A percentile compares a stretch with the other conserved stretches of the same genome.
Evolutionary conservation across 2,113 vertebrate genomes (phyloP).

Genomic region (Tupaia tana): DNA sequence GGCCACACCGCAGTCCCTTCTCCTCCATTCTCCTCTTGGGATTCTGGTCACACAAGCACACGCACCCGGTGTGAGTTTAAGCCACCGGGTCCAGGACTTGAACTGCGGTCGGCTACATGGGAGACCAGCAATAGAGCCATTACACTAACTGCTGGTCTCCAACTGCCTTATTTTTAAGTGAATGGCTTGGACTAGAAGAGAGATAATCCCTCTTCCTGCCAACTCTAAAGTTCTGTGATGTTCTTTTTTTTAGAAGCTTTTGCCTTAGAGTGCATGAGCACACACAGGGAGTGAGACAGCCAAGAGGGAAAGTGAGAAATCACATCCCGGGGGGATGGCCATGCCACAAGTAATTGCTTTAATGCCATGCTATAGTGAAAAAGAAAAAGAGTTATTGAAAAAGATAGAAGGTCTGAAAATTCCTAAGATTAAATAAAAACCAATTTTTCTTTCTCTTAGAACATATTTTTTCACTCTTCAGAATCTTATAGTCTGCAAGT

Average conservation of each 20-base stretch:
- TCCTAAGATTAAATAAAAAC: slow-evolving; percentile 17
- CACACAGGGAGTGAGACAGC: no score
- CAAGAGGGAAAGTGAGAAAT: no score
- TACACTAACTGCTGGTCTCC: no score
- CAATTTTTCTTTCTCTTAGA: not conserved
- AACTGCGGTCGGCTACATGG: no score
- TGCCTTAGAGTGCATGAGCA: no score
- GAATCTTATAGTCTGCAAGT: slow-evolving; percentile 39
- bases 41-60: no score
- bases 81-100: no score
- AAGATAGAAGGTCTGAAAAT: not conserved
- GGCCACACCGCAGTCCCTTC: no score
- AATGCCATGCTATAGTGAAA: not conserved
- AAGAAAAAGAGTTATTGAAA: slow-evolving; percentile 21
- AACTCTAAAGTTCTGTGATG: not conserved
- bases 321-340: no score
- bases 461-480: not conserved
- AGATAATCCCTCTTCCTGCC: slow-evolving; percentile 7
- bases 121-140: no score
- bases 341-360: not conserved
- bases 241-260: not conserved
- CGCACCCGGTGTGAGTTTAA: no score
- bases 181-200: not conserved
- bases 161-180: slow-evolving; percentile 1
- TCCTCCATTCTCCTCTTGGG: no score